phyloP scores from a whole-genome alignment of 2,113 vertebrate genomes.

The Pionites leucogaster region DNA sequence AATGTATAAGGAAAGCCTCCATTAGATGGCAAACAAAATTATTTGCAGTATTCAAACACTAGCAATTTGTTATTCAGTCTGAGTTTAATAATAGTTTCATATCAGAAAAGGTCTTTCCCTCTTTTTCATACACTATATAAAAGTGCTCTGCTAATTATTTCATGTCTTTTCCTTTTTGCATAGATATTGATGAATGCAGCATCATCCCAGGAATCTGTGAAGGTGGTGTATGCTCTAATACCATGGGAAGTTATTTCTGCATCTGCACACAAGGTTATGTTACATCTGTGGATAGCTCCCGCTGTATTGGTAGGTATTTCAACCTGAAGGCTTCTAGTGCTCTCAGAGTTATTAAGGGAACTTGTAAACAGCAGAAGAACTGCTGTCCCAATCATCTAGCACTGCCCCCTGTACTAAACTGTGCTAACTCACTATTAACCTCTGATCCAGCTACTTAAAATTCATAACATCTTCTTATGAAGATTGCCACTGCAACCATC shows the following conservation, averaged over 20 bases:
- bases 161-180: not conserved
- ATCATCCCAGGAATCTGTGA: conserved; percentile 87
- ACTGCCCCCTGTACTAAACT: accelerated
- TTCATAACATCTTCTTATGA: not conserved
- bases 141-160: not conserved
- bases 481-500: not conserved
- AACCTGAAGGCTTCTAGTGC: not conserved
- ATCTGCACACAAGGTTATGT: conserved; percentile 87
- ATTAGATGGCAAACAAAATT: not conserved
- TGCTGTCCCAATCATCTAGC: not conserved
- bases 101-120: not conserved
- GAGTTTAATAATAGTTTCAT: not conserved
- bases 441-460: not conserved
- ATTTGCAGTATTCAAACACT: not conserved
- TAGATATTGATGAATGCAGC: conserved; percentile 95
- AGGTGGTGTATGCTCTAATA: conserved; percentile 91
- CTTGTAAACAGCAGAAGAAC: not conserved
- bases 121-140: not conserved
- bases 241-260: conserved; percentile 93
- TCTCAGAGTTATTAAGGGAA: not conserved
- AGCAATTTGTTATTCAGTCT: not conserved
- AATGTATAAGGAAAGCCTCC: not conserved
- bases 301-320: conserved; percentile 86
- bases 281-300: conserved; percentile 86
- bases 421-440: not conserved